Conservation (phyloP, 2,113 vertebrate species). For the Daubentonia madagascariensis region DNA sequence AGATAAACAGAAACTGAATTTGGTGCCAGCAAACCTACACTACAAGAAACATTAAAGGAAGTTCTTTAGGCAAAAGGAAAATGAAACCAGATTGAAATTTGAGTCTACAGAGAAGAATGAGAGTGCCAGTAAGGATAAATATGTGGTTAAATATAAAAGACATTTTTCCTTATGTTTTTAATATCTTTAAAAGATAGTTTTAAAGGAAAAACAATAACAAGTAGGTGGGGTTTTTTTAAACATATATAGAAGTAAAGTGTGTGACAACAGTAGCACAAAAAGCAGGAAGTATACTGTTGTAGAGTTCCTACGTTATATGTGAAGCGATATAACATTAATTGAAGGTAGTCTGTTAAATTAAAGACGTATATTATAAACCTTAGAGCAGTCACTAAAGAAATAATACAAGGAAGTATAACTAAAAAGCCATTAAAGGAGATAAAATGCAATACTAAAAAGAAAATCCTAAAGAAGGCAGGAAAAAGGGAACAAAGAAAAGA, state of each 20-base stretch:
- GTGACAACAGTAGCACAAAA: not conserved
- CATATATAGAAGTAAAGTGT: not conserved
- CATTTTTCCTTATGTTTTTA: not conserved
- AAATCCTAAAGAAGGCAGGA: not conserved
- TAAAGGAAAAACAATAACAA: not conserved
- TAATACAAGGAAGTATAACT: not conserved
- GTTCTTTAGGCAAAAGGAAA: not conserved
- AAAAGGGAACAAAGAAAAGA: not conserved
- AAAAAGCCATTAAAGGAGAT: not conserved
- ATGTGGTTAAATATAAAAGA: conserved; percentile 9
- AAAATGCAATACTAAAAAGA: not conserved
- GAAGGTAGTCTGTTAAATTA: not conserved
- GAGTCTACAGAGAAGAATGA: not conserved
- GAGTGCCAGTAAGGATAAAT: not conserved
- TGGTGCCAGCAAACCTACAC: not conserved
- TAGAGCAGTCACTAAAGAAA: not conserved
- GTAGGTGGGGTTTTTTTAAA: not conserved
- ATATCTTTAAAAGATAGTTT: not conserved
- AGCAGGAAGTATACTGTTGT: not conserved
- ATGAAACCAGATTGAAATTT: not conserved
- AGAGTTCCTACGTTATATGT: not conserved
- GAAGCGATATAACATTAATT: not conserved
- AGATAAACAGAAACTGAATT: not conserved
- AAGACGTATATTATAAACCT: not conserved
- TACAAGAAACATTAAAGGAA: not conserved